Percentiles rank a stretch among this genome's conserved stretches.
These are phyloP conservation scores for Drosophila virilis DNA, from an alignment of 1,140 invertebrate genomes.

Conservation along the genomic window DNA sequence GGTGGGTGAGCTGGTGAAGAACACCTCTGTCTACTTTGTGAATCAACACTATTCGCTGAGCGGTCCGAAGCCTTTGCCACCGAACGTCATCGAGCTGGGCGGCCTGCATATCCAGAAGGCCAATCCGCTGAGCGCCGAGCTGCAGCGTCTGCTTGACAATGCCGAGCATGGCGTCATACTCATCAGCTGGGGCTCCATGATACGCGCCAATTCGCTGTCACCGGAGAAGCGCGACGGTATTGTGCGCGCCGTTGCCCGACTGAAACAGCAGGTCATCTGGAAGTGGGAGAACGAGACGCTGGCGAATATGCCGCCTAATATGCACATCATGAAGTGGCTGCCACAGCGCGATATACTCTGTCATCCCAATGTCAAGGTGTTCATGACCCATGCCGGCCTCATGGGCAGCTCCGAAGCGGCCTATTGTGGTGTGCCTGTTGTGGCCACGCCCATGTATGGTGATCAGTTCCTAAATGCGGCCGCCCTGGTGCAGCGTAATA, in stretches of 20 bases:
- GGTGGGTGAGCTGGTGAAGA: constrained; percentile 86
- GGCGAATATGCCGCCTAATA: constrained; percentile 87
- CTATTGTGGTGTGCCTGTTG: constrained; percentile 89
- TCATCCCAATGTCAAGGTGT: constrained; percentile 89
- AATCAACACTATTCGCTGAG: constrained; percentile 88
- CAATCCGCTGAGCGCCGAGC: constrained; percentile 86
- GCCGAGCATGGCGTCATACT: constrained; percentile 89
- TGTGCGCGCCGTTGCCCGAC: constrained; percentile 86
- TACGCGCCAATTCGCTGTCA: constrained; percentile 87
- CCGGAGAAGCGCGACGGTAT: constrained; percentile 86
- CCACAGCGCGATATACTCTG: constrained; percentile 90
- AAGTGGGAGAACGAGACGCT: constrained; percentile 89
- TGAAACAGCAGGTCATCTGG: constrained; percentile 89
- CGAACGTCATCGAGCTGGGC: constrained; percentile 88
- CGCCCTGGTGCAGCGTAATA: constrained; percentile 86
- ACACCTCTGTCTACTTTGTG: constrained; percentile 87
- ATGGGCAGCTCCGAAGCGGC: constrained; percentile 90
- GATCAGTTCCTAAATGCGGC: constrained; percentile 88
- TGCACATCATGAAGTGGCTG: constrained; percentile 88
- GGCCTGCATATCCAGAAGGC: constrained; percentile 87
- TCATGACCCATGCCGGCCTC: constrained; percentile 90
- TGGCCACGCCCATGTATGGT: constrained; percentile 89
- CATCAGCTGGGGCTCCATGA: constrained; percentile 89
- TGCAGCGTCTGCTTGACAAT: constrained; percentile 88
- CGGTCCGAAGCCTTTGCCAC: constrained; percentile 86